Evolutionary conservation across 1,140 invertebrate genomes (phyloP).

Genomic region (Chionoecetes opilio): DNA sequence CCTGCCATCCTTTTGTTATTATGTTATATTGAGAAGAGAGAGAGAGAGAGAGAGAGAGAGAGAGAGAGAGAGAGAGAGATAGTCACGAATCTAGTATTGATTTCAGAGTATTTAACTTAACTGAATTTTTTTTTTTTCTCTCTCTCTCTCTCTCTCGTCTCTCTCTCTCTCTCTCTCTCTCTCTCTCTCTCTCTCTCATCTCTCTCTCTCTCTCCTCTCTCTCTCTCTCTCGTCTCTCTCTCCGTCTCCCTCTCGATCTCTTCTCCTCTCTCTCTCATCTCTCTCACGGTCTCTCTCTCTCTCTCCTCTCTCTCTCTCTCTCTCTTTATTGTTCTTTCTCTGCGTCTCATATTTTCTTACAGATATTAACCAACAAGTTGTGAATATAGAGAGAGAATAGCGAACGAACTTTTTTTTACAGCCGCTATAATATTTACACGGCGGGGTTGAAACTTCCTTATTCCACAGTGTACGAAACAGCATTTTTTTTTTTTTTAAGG

Average conservation of each 20-base stretch:
- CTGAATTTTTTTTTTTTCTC: background rate
- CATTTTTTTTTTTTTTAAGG: background rate
- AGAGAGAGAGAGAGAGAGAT: slow-evolving; percentile 46
- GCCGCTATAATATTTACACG: too few species aligned
- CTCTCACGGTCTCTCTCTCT: slow-evolving; percentile 65
- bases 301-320: slow-evolving; percentile 44
- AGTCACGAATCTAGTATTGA: too few species aligned
- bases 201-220: background rate
- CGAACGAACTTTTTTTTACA: too few species aligned
- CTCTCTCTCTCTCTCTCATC: background rate
- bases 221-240: slow-evolving; percentile 44
- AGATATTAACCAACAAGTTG: too few species aligned
- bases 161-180: slow-evolving; percentile 32
- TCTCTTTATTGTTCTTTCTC: background rate
- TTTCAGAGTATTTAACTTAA: too few species aligned
- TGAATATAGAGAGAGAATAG: too few species aligned
- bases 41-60: slow-evolving; percentile 43
- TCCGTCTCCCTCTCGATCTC: slow-evolving; percentile 51
- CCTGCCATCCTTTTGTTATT: too few species aligned
- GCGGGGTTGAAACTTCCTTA: too few species aligned
- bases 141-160: slow-evolving; percentile 41
- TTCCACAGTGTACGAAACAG: too few species aligned
- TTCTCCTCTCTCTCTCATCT: slow-evolving; percentile 44
- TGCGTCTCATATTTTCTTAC: too few species aligned
- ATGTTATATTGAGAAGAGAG: background rate